phyloP scores from a whole-genome alignment of 2,797 vertebrate genomes.

The Halcyon badia region DNA sequence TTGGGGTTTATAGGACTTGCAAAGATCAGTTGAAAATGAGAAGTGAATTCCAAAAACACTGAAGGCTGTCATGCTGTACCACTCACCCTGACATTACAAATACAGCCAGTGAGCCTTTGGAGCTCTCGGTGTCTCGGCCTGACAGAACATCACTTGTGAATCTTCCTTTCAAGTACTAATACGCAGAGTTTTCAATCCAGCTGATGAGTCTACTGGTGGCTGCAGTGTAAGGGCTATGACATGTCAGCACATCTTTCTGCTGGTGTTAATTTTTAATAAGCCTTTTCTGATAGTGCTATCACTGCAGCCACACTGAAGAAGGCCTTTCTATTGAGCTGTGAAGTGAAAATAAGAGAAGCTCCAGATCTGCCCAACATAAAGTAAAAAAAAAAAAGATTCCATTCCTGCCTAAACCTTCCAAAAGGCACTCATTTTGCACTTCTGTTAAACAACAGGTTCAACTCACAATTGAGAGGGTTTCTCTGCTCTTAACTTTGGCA shows the following conservation, averaged over 20 bases:
- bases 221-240: background rate
- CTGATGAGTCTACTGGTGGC: background rate
- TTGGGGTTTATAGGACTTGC: background rate
- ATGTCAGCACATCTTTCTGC: background rate
- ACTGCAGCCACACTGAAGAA: background rate
- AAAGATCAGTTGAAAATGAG: background rate
- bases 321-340: background rate
- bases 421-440: background rate
- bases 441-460: background rate
- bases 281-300: background rate
- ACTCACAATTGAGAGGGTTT: background rate
- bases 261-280: constrained; percentile 12
- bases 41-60: background rate
- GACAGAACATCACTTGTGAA: background rate
- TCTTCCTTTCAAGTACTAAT: background rate
- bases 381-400: background rate
- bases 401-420: background rate
- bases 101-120: background rate
- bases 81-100: background rate
- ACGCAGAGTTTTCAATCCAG: background rate
- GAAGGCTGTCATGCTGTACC: background rate
- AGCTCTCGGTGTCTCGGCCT: background rate
- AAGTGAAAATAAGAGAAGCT: background rate
- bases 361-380: background rate
- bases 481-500: constrained; percentile 6